Conservation (phyloP, 1,140 invertebrate species). For the Drosophila pandora region DNA sequence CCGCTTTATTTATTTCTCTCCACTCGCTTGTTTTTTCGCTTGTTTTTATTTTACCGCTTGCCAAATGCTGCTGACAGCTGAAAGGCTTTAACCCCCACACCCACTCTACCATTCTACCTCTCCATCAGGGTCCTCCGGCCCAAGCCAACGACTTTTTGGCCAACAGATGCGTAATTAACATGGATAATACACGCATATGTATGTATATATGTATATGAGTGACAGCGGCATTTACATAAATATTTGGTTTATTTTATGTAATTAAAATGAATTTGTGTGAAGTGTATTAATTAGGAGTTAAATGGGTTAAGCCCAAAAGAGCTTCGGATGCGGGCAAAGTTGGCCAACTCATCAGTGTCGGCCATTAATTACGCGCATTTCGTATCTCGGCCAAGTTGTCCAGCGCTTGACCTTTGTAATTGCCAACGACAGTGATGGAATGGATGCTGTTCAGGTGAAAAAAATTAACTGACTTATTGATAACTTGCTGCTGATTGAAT, state of each 20-base stretch:
- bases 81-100: slow-evolving; percentile 21
- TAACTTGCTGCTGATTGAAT: not conserved
- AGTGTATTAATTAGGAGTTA: slow-evolving; percentile 82
- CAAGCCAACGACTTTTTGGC: slow-evolving; percentile 22
- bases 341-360: slow-evolving; percentile 35
- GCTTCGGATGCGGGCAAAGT: slow-evolving; percentile 3
- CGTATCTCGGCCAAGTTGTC: slow-evolving; percentile 15
- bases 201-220: slow-evolving; percentile 21
- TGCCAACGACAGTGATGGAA: slow-evolving; percentile 27
- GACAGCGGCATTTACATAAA: slow-evolving; percentile 66
- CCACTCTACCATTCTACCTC: not conserved
- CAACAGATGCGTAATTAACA: slow-evolving; percentile 68
- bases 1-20: slow-evolving; percentile 39
- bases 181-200: slow-evolving; percentile 34
- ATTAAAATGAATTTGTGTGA: slow-evolving; percentile 81
- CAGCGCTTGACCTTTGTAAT: slow-evolving; percentile 42
- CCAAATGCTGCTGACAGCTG: slow-evolving; percentile 73
- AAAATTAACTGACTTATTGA: slow-evolving; percentile 20
- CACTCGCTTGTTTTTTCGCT: slow-evolving; percentile 22
- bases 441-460: not conserved
- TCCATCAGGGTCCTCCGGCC: not conserved
- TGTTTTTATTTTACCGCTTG: slow-evolving; percentile 47
- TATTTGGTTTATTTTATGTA: slow-evolving; percentile 80
- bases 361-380: slow-evolving; percentile 68
- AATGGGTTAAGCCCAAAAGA: slow-evolving; percentile 72